Conservation (phyloP, 1,140 invertebrate genomes). For the Drosophila ambigua region DNA sequence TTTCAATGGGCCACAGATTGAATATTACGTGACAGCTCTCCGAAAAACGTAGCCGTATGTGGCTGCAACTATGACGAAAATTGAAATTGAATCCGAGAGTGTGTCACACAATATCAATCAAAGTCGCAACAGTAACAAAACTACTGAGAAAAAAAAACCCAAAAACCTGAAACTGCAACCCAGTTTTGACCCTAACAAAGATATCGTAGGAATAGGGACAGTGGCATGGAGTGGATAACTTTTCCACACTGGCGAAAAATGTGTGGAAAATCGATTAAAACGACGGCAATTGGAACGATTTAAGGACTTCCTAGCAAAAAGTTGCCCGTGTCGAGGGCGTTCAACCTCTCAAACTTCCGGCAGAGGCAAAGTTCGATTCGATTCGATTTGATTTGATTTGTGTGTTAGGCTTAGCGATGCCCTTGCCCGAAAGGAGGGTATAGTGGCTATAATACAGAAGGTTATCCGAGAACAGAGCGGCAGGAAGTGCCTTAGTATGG, state of each 20-base stretch:
- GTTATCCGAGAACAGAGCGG: too few species aligned
- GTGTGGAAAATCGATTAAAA: constrained; percentile 70
- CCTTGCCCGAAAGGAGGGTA: background rate
- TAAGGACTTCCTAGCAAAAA: constrained; percentile 47
- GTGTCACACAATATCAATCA: constrained; percentile 74
- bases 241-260: constrained; percentile 52
- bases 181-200: background rate
- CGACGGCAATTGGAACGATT: constrained; percentile 59
- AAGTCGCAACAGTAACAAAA: constrained; percentile 30
- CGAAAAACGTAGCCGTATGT: background rate
- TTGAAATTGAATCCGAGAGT: constrained; percentile 41
- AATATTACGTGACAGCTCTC: constrained; percentile 61
- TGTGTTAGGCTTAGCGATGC: background rate
- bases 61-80: constrained; percentile 44
- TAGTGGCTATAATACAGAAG: background rate
- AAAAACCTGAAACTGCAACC: constrained; percentile 35
- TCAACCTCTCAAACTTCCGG: constrained; percentile 19
- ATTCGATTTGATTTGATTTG: constrained; percentile 23
- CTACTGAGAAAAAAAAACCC: constrained; percentile 24
- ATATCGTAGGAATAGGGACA: background rate
- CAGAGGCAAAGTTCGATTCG: background rate
- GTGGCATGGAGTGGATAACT: constrained; percentile 29
- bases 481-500: too few species aligned
- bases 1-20: constrained; percentile 48
- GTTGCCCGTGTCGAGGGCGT: constrained; percentile 21